A percentile compares a stretch with the other conserved stretches of the same genome.
These are phyloP conservation scores for Bombus fervidus DNA, from an alignment of 1,140 invertebrate genomes.

Conservation along the genomic window DNA sequence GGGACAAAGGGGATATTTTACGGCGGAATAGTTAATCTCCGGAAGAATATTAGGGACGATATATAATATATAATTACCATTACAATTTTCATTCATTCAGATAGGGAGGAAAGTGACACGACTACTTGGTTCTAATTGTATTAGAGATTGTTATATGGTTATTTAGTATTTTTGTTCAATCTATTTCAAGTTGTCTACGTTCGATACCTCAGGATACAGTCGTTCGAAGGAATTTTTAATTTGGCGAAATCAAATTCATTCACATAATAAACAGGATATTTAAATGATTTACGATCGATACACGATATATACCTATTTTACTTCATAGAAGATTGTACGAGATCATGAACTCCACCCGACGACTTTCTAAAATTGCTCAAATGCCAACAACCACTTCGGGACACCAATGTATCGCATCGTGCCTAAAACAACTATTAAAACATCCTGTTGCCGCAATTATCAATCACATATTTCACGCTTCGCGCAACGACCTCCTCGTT, in stretches of 20 bases:
- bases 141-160: no score
- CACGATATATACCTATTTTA: neutral
- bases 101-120: neutral
- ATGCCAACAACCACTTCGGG: no score
- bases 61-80: neutral
- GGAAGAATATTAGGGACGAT: neutral
- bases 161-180: no score
- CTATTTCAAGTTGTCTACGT: no score
- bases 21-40: neutral
- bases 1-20: neutral
- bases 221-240: neutral
- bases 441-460: neutral
- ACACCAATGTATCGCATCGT: neutral
- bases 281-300: neutral
- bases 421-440: conserved; percentile 1
- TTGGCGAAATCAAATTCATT: neutral
- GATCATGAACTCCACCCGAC: no score
- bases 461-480: neutral
- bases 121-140: neutral
- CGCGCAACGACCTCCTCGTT: neutral
- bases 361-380: neutral
- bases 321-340: neutral
- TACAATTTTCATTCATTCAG: neutral
- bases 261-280: neutral
- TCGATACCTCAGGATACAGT: no score